Evolutionary conservation across 2,797 vertebrate species (phyloP), one percentile per base, ranked within the genome.

Genomic region (Euthynnus affinis): DNA sequence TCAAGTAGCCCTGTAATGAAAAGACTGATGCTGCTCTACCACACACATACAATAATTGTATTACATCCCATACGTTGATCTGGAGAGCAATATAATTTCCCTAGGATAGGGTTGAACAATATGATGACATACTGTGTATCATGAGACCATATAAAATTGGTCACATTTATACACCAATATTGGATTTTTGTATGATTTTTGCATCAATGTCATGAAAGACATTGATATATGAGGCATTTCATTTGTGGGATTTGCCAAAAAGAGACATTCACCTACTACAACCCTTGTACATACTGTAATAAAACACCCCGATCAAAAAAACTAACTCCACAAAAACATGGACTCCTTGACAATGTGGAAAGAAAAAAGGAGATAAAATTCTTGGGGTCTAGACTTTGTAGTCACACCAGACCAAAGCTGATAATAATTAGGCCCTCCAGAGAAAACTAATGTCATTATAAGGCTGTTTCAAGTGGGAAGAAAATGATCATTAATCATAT

Each of bases 1-100:
- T 57, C 29, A 80, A 48, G 76, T 73, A 18, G 23, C 49, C 14
- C 61, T 14, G 29, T 59, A 68, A 80, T 78, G 67, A 79, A 80
- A 59, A 67, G 52, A 71, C 46, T 52, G 53, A 40, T 81, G 49
- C 22, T 61, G 18, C 34, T 56, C 37, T 52, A 29, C 18, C 56
- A 81, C 46, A 81, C 46, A 40, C 32, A 53, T 42, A 6, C 9
- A 2, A 32, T 49, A 81, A 79, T 56, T 53, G 29, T 18, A 63
- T 71, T 44, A 59, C 40, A 72, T 23, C 53, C 12, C 17, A 53
- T 25, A 18, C 15, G 44, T 18, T 68, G 10, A 51, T 71, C 53
- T 65, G 65, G 23, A 42, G 12, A 59, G n/a, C 25, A 71, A 55
- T 46, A 51, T 3, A 66, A 63, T 75, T 13, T 58, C 32, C 10